Base-by-base conservation (phyloP, 2,113 vertebrate species). In the Hippolais icterina region DNA sequence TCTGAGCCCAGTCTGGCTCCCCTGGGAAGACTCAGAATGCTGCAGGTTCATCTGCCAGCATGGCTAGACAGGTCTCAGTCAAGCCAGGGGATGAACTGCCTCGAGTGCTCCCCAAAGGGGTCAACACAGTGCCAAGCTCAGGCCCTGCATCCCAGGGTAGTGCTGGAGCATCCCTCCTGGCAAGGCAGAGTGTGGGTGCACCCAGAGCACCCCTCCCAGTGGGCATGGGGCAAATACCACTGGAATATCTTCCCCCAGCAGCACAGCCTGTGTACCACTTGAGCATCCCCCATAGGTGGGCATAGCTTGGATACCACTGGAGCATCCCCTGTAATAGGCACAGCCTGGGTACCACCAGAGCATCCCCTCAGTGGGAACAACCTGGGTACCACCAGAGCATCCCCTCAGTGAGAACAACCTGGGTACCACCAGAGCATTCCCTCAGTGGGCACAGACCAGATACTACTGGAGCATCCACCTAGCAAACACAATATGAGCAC, bases 401-500 rank as follows among this genome's bases (percentile, higher is more conserved):
- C 18, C 10, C 4, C 25, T 2, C 10, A 19, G 19, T 5, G 18
- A 3, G 12, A 23, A 72, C 17, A 3, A 17, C 1, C 3, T 35
- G 19, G 3, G 14, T 15, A 39, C 27, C 3, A 14, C 42, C 3
- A 6, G 46, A 52, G 16, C 23, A 72, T 42, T 28, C 69, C 19
- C 22, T 4, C 50, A 71, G 50, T 7, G 31, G 15, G 24, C 27
- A 57, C 11, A 1, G 21, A 1, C 6, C 10, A 8, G 4, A 28
- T n/a, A 41, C 18, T 1, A 2, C 50, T 1, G 15, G 15, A 47
- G 5, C 15, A 49, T 35, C 44, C 35, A 15, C 24, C 3, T 17
- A 49, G 64, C 35, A n/a, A 3, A 68, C 29, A 59, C 5, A 1
- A 25, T 9, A 53, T 10, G 41, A 14, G 41, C 41, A 53, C 39